Evolutionary conservation across 2,797 vertebrate genomes (phyloP), one percentile per base, ranked within the genome.

Genomic region (Halcyon chelicuti): DNA sequence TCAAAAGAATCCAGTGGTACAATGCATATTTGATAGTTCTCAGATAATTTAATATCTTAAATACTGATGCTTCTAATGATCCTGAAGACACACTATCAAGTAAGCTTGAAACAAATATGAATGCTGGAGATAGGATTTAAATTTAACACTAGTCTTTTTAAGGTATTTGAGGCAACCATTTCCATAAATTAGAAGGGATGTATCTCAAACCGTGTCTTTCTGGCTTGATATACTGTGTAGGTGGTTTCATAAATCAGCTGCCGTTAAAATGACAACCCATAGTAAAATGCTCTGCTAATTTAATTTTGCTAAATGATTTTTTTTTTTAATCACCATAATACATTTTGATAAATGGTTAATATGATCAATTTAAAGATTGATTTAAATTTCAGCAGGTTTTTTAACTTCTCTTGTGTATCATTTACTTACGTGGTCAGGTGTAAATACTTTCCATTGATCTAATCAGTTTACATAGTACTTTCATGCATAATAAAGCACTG

Each of bases 181-280:
- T 94, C 65, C 86, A 92, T 96, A 94, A 94, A 93, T 91, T 90
- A 92, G 51, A 84, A 72, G 55, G 70, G 52, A 25, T 81, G 17
- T 76, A 51, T 75, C 61, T 84, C 90, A 95, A 94, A 12, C 65
- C 4, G 1, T 78, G 83, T 90, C 73, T 84, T 90, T 86, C 74
- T 92, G 55, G 76, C 92, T 94, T 92, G 83, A 86, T 90, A 37
- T 76, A 84, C 66, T 0, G 0, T 77, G 88, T 90, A 74, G 89
- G 63, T 86, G 82, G 70, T 92, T 90, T 95, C 73, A 94, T 90
- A 96, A 93, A 96, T 96, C 86, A 90, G 31, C 60, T 76, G n/a
- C 40, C 60, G 40, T 84, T 90, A 81, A 95, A 88, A 67, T 95
- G 93, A 74, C 80, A 93, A 47, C 52, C 51, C 60, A 39, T 51